Evolutionary conservation across 2,888 invertebrate genomes (phyloP).

Genomic region (Tenthredo livida): DNA sequence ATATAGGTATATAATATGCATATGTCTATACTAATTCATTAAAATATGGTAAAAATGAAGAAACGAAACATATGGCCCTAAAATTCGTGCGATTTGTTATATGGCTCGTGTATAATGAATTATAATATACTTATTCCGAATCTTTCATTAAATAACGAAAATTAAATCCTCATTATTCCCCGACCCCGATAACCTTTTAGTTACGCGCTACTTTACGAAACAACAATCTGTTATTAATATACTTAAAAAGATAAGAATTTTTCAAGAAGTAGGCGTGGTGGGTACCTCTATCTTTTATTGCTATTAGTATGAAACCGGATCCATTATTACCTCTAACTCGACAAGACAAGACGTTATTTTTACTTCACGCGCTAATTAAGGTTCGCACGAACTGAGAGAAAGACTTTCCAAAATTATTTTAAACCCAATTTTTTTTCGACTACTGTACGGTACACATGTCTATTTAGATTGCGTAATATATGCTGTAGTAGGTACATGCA

Average conservation of each 20-base stretch:
- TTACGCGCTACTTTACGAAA: slow-evolving; percentile 44
- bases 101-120: neutral
- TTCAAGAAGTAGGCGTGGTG: slow-evolving; percentile 7
- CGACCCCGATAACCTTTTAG: neutral
- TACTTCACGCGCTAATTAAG: slow-evolving; percentile 47
- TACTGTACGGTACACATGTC: neutral
- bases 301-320: slow-evolving; percentile 15
- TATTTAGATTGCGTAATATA: neutral
- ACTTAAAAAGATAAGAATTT: neutral
- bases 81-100: slow-evolving; percentile 7
- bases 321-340: slow-evolving; percentile 34
- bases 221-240: slow-evolving; percentile 36
- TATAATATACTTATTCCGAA: too few species aligned
- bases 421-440: neutral
- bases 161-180: neutral
- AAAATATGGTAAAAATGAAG: neutral
- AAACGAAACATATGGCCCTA: neutral
- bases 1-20: neutral
- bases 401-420: slow-evolving; percentile 34
- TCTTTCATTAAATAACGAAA: neutral
- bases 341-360: neutral
- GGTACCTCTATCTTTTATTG: too few species aligned
- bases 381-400: slow-evolving; percentile 26
- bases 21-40: neutral
- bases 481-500: neutral